A percentile compares a stretch with the other conserved stretches of the same genome.
phyloP scores from a whole-genome alignment of 2,888 invertebrate genomes.

The Agriotes lineatus region DNA sequence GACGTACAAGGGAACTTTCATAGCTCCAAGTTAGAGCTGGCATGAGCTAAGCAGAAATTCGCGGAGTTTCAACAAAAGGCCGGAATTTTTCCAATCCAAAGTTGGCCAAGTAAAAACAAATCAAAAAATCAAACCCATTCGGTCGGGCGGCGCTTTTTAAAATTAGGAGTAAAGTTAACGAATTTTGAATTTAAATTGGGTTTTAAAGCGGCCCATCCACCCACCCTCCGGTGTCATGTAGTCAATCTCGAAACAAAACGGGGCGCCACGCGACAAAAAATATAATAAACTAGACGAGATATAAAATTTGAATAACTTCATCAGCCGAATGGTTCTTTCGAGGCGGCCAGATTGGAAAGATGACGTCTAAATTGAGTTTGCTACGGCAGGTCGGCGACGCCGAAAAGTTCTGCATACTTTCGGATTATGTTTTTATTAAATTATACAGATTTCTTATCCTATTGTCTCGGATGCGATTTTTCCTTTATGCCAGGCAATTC shows the following conservation, averaged over 20 bases:
- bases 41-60: not conserved
- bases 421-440: constrained; percentile 52
- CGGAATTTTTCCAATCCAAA: not conserved
- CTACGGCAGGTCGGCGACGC: constrained; percentile 43
- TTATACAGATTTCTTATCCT: constrained; percentile 50
- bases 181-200: constrained; percentile 43
- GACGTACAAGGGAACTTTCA: constrained; percentile 28
- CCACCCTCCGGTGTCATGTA: constrained; percentile 26
- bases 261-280: constrained; percentile 45
- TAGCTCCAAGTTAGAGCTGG: constrained; percentile 10
- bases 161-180: constrained; percentile 22
- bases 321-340: constrained; percentile 47
- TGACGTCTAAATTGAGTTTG: constrained; percentile 50
- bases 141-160: constrained; percentile 16
- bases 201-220: constrained; percentile 33
- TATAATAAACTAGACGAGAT: constrained; percentile 47
- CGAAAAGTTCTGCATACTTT: constrained; percentile 49
- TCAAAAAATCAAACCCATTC: constrained; percentile 5
- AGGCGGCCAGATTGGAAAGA: constrained; percentile 47
- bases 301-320: constrained; percentile 51
- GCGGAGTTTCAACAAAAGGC: not conserved
- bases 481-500: constrained; percentile 36
- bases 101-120: not conserved
- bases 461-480: constrained; percentile 43
- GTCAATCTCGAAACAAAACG: constrained; percentile 44